phyloP scores from a whole-genome alignment of 2,113 vertebrate genomes.

The Myotis brandtii region DNA sequence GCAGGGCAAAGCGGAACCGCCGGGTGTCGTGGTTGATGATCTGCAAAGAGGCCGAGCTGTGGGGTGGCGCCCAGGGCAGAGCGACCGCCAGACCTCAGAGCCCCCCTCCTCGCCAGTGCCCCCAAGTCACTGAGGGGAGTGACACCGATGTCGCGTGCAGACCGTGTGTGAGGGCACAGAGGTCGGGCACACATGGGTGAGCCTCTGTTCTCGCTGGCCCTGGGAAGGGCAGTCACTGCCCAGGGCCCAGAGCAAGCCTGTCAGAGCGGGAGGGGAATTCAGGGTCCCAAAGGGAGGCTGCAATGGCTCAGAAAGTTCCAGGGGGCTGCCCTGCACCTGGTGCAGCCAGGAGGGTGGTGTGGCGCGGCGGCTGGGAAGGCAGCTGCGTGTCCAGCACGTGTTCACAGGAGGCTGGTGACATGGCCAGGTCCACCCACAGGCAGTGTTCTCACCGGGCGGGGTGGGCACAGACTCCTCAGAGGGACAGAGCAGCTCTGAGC shows the following conservation, averaged over 20 bases:
- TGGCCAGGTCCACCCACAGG: background rate
- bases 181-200: fast-evolving
- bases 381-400: background rate
- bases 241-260: background rate
- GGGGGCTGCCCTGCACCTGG: background rate
- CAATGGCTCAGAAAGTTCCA: background rate
- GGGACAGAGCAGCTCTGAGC: background rate
- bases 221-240: background rate
- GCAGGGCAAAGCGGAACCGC: conserved; percentile 95
- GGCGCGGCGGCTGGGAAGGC: fast-evolving
- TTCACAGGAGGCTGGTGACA: fast-evolving
- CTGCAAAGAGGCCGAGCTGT: conserved; percentile 80
- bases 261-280: background rate
- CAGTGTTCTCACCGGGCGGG: background rate
- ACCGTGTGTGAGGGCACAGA: fast-evolving
- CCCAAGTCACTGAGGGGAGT: background rate
- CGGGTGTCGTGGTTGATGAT: conserved; percentile 95
- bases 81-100: background rate
- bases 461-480: background rate
- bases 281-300: background rate
- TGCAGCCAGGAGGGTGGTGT: background rate
- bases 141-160: fast-evolving
- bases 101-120: background rate
- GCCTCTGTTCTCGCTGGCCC: background rate
- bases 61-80: fast-evolving